Percentiles rank a stretch among this genome's conserved stretches.
Evolutionary conservation across 1,140 invertebrate genomes (phyloP).

Genomic region (Platyscapa corneri): DNA sequence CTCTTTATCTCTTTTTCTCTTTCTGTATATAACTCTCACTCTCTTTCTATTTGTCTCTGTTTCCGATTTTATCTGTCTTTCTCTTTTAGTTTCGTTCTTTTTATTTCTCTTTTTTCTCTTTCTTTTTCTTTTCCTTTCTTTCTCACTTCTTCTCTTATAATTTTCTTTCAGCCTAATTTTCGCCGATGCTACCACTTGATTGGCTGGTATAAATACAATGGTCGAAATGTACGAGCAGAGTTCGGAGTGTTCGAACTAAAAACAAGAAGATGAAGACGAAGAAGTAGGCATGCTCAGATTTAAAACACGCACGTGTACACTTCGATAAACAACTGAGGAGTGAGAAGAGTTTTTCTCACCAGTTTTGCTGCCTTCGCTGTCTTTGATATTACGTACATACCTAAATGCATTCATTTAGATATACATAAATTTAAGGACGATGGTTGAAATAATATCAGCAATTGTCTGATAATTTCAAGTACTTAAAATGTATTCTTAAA

Average conservation of each 20-base stretch:
- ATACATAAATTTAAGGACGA: neutral
- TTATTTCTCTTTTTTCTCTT: neutral
- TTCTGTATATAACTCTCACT: neutral
- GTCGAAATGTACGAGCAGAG: constrained; percentile 36
- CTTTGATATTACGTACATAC: neutral
- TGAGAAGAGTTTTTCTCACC: neutral
- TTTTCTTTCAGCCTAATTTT: constrained; percentile 34
- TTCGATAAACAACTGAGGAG: neutral
- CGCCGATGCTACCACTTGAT: constrained; percentile 46
- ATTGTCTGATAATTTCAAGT: too few species aligned
- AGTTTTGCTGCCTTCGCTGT: neutral
- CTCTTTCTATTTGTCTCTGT: neutral
- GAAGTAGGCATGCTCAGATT: neutral
- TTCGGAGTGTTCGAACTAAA: neutral
- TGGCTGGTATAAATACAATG: constrained; percentile 58
- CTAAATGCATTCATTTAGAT: neutral
- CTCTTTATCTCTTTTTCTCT: neutral
- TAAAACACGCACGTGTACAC: neutral
- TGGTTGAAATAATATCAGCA: neutral
- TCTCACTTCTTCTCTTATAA: neutral
- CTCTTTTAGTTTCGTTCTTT: neutral
- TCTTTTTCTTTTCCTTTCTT: neutral
- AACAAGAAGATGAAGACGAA: constrained; percentile 9
- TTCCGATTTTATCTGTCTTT: neutral
- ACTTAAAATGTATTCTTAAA: neutral